Conservation (phyloP, 2,888 invertebrate genomes). For the Drosophila rellima region DNA sequence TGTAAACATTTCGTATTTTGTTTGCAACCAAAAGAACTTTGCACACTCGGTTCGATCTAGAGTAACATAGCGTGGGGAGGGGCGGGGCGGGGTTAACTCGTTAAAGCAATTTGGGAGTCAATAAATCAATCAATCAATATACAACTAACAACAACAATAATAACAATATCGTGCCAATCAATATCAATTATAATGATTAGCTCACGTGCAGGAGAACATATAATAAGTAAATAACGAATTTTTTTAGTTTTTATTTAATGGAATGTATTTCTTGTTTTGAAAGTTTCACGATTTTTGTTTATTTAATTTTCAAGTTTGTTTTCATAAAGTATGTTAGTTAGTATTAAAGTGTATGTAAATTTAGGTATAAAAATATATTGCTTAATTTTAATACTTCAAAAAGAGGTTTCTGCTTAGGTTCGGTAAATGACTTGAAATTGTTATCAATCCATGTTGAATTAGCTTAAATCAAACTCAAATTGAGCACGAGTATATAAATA, state of each 20-base stretch:
- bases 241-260: constrained; percentile 21
- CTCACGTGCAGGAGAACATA: constrained; percentile 46
- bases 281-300: constrained; percentile 30
- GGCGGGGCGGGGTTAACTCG: constrained; percentile 30
- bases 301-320: constrained; percentile 31
- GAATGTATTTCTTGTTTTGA: constrained; percentile 20
- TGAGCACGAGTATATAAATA: constrained; percentile 55
- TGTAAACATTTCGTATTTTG: constrained; percentile 61
- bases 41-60: constrained; percentile 38
- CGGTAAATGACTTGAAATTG: constrained; percentile 44
- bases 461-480: constrained; percentile 33
- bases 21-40: constrained; percentile 79
- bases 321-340: constrained; percentile 17
- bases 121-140: constrained; percentile 14
- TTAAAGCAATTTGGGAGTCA: constrained; percentile 45
- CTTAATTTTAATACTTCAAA: constrained; percentile 54
- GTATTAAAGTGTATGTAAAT: constrained; percentile 24
- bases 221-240: constrained; percentile 42
- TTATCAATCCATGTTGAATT: neutral
- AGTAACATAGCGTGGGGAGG: constrained; percentile 42
- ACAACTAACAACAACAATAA: constrained; percentile 50
- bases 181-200: constrained; percentile 41
- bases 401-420: constrained; percentile 29
- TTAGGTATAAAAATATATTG: constrained; percentile 52
- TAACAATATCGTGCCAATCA: constrained; percentile 40